Evolutionary conservation across 2,113 vertebrate genomes (phyloP), one percentile per base, ranked within the genome.

Genomic region (Saimiri boliviensis): DNA sequence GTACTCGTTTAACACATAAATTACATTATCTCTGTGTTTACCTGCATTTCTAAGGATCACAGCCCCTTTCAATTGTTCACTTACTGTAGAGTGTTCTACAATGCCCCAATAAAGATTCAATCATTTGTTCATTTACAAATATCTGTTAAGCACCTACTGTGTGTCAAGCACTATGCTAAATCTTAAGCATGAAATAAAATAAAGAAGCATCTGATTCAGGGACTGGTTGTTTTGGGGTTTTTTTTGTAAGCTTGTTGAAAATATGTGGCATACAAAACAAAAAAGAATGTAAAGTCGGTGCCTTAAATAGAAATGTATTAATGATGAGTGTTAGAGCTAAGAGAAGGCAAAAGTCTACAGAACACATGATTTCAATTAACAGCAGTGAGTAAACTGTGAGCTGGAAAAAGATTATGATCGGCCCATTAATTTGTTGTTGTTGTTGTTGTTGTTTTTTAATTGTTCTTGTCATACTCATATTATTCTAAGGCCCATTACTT

Each of bases 301-400:
- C 17, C 52, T 80, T 89, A 63, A 86, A 77, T 58, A 96, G 47
- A 96, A 93, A 37, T 42, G 52, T 37, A 37, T 89, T 91, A 52
- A 91, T 66, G 88, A 86, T 96, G 85, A 91, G 76, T 58, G 30
- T 73, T 4, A 25, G 7, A 95, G 27, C 23, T 54, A 6, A 92
- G 58, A 79, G 47, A 49, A 58, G 2, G 3, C 16, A 76, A 90
- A 14, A 3, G 21, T 91, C 47, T 81, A n/a, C 66, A 80, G 54
- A 85, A 35, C 40, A 92, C n/a, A 25, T 73, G 79, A 77, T 56
- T 94, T 90, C 94, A 56, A 45, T 70, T 52, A 81, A 68, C 30
- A 82, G 79, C 68, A 42, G 5, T 81, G 74, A 76, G 35, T 87
- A 84, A 88, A 60, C 12, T 73, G 77, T 70, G 66, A 71, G 8